Percentiles rank a stretch among this genome's conserved stretches.
These are phyloP conservation scores for Pachyseris speciosa DNA, from an alignment of 64 coral and sea anemone species.

Conservation along the genomic window DNA sequence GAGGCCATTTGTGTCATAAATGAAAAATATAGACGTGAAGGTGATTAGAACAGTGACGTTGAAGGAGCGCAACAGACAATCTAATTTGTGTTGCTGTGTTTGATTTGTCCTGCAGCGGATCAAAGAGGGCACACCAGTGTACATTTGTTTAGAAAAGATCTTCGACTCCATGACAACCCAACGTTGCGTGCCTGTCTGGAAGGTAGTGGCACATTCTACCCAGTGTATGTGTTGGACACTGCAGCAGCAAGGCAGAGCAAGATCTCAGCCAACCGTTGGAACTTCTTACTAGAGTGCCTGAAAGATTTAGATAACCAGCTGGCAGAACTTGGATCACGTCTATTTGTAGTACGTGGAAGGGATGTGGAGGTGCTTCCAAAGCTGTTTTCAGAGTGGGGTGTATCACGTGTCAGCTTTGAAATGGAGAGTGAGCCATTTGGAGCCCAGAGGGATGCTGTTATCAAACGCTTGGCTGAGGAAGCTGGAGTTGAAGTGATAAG, in stretches of 20 bases:
- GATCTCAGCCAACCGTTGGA: constrained; percentile 77
- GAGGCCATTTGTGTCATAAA: no score
- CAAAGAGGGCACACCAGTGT: constrained; percentile 30
- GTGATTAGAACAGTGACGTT: no score
- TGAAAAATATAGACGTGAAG: no score
- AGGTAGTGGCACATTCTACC: constrained; percentile 64
- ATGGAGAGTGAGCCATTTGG: constrained; percentile 69
- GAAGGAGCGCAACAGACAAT: no score
- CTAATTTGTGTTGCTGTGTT: background rate
- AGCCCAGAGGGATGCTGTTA: constrained; percentile 37
- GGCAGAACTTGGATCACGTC: constrained; percentile 43
- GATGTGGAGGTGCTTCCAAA: constrained; percentile 50
- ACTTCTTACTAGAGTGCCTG: constrained; percentile 67
- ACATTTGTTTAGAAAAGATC: constrained; percentile 84
- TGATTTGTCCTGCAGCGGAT: background rate
- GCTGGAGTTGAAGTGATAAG: constrained; percentile 58
- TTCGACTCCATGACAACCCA: constrained; percentile 84
- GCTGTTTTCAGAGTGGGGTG: constrained; percentile 52
- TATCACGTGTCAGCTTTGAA: constrained; percentile 62
- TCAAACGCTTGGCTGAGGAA: constrained; percentile 46
- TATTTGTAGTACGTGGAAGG: constrained; percentile 64
- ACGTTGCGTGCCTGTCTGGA: constrained; percentile 42
- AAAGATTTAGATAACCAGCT: constrained; percentile 62
- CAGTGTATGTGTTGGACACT: constrained; percentile 69
- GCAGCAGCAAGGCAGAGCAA: constrained; percentile 47